phyloP scores from a whole-genome alignment of 2,797 vertebrate genomes.

The Hippoglossus hippoglossus region DNA sequence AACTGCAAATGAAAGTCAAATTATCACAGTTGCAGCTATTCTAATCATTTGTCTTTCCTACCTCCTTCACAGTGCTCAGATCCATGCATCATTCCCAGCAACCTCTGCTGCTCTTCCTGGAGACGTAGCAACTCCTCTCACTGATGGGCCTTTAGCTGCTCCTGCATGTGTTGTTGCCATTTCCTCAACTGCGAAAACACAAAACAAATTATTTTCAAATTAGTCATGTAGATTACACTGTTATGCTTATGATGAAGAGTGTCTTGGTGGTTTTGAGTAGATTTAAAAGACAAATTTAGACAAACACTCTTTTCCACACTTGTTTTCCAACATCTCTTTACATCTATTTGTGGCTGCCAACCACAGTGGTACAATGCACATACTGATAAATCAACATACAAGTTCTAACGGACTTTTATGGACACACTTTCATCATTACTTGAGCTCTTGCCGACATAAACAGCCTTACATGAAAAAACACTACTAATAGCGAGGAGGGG shows the following conservation, averaged over 20 bases:
- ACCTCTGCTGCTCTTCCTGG: conserved; percentile 90
- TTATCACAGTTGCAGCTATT: neutral
- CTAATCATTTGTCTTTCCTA: conserved; percentile 9
- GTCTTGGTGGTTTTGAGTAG: neutral
- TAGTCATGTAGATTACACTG: neutral
- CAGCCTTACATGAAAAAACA: neutral
- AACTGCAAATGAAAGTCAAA: neutral
- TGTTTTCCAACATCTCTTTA: no score
- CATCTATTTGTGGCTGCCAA: no score
- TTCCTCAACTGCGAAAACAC: conserved; percentile 87
- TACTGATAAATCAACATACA: no score
- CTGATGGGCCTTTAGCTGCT: conserved; percentile 91
- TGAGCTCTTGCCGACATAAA: conserved; percentile 2
- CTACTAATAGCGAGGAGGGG: conserved; percentile 37
- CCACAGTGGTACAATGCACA: no score
- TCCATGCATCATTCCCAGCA: conserved; percentile 80
- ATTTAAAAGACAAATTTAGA: neutral
- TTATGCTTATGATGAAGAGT: neutral
- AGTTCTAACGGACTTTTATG: conserved; percentile 3
- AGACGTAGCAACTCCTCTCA: conserved; percentile 89
- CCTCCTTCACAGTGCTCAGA: conserved; percentile 46
- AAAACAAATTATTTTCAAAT: neutral
- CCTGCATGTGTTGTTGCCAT: conserved; percentile 93
- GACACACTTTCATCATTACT: neutral
- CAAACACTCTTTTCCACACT: no score